Base-by-base conservation (phyloP, 2,888 invertebrate species). In the Chymomyza amoena region DNA sequence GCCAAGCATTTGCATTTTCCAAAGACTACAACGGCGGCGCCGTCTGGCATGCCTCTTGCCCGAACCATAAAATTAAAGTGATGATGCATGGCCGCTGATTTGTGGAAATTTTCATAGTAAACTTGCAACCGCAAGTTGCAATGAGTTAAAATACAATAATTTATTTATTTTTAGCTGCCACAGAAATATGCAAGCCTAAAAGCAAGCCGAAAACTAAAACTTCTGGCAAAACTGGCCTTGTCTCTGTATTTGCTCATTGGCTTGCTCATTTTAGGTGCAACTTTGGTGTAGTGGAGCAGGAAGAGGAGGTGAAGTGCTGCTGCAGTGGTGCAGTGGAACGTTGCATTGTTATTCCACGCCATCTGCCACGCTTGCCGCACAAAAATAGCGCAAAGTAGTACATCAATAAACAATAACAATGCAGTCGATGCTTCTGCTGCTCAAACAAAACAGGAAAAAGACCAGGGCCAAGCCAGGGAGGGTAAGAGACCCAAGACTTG, bases 331-430 rank as follows among this genome's bases (percentile, higher is more conserved):
- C 52, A 18, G 16, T 18, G 52, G 2, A 13, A 6, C 51, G 39
- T 54, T 16, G 36, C 56, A 54, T 60, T 60, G 60, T 60, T 60
- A 32, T 60, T 28, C 32, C 61, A 28, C 61, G 54, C 66, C 66
- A 66, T 66, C 61, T 66, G 54, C 65, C 59, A 25, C 28, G 51
- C 69, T 75, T 68, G 86, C 86, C 80, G 80, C 84, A 84, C 82
- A 77, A 84, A 84, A 84, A 86, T 84, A 83, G 87, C 83, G 84
- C 85, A 87, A 84, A 84, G 84, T 84, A 87, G 84, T 84, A 85
- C 84, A 84, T 87, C 84, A 84, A 84, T 84, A 84, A 84, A 84
- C 87, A 84, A 84, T 84, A 84, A 87, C 84, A 84, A 84, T 81
- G 81, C 76, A 57, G 68, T 64, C 64, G 64, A 45, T 18, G 64